phyloP scores from a whole-genome alignment of 2,113 vertebrate genomes.

The Tamias sibiricus region DNA sequence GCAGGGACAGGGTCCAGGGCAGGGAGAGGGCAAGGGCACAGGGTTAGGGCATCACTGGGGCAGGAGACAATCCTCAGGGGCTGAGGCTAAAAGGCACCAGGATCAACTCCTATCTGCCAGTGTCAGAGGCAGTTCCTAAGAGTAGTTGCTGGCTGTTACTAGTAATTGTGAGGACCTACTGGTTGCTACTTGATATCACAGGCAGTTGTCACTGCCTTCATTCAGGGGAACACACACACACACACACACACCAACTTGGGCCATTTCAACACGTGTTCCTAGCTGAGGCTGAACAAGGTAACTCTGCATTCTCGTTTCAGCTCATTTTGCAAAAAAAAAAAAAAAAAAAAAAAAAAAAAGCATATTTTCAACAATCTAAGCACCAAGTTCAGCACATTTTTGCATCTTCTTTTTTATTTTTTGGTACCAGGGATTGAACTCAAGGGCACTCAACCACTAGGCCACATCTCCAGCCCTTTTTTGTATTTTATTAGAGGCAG shows the following conservation, averaged over 20 bases:
- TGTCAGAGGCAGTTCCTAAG: neutral
- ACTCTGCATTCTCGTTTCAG: neutral
- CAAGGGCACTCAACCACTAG: too few species aligned
- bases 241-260: too few species aligned
- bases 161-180: neutral
- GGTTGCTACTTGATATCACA: too few species aligned
- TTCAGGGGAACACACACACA: neutral
- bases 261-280: too few species aligned
- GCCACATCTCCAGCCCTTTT: too few species aligned
- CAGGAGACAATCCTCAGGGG: neutral
- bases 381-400: neutral
- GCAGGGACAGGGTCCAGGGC: neutral
- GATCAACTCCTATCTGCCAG: neutral
- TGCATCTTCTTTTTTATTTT: too few species aligned
- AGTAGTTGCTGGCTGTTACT: neutral
- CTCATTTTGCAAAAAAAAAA: neutral
- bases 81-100: neutral
- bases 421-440: too few species aligned
- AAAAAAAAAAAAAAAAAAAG: too few species aligned
- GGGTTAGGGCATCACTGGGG: neutral
- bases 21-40: neutral
- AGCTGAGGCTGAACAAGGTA: neutral
- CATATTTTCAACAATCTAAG: neutral
- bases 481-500: too few species aligned
- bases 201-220: neutral